phyloP scores from a whole-genome alignment of 1,140 invertebrate genomes.

The Batillaria attramentaria region DNA sequence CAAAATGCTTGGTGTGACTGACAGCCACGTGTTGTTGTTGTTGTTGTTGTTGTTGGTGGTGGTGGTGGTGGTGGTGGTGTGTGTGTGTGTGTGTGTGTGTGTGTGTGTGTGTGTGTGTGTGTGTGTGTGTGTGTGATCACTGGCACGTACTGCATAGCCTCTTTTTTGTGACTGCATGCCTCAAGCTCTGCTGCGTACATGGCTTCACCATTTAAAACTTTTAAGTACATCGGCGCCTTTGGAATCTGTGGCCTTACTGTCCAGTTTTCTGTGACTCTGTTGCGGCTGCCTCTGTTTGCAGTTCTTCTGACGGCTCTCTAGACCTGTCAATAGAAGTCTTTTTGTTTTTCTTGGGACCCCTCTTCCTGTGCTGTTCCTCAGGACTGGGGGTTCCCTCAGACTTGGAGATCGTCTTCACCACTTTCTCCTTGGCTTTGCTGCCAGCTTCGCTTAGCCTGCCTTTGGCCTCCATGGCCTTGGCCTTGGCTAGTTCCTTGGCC shows the following conservation, averaged over 20 bases:
- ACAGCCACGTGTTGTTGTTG: no score
- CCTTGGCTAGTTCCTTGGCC: conserved; percentile 41
- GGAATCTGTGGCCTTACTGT: no score
- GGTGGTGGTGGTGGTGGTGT: no score
- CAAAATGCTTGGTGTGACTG: no score
- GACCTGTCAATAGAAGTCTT: no score
- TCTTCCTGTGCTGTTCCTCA: background rate
- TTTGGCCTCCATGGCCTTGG: conserved; percentile 41
- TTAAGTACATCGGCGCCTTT: no score
- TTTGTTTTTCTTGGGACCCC: no score
- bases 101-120: conserved; percentile 3
- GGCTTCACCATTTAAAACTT: no score
- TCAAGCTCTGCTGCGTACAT: background rate
- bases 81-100: conserved; percentile 18
- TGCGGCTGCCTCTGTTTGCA: no score
- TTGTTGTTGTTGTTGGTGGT: no score
- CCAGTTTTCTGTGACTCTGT: no score
- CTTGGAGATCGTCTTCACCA: background rate
- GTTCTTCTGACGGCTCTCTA: no score
- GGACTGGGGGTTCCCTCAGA: conserved; percentile 16
- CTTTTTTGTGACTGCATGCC: background rate
- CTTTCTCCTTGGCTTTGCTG: conserved; percentile 5
- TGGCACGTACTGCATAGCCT: background rate
- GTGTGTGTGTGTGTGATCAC: conserved; percentile 12
- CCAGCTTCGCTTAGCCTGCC: conserved; percentile 23